phyloP scores from a whole-genome alignment of 2,888 invertebrate species.

The Eulithis testata region DNA sequence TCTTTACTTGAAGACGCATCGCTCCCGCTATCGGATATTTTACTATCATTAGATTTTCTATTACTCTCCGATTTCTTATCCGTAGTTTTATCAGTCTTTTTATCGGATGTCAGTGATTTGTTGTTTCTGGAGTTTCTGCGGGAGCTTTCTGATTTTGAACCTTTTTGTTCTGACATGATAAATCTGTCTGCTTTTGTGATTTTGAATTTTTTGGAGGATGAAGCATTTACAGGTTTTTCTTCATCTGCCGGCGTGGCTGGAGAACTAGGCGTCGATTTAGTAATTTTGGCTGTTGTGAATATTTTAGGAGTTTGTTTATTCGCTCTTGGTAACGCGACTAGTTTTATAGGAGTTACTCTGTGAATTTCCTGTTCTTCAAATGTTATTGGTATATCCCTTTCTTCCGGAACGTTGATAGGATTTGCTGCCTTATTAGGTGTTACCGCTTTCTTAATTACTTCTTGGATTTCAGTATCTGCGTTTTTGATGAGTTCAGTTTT shows the following conservation, averaged over 20 bases:
- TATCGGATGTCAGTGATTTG: constrained; percentile 51
- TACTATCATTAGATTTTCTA: constrained; percentile 28
- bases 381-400: constrained; percentile 12
- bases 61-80: constrained; percentile 7
- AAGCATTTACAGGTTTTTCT: constrained; percentile 11
- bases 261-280: constrained; percentile 39
- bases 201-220: constrained; percentile 36
- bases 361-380: constrained; percentile 41
- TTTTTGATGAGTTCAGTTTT: constrained; percentile 9
- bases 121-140: constrained; percentile 39
- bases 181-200: constrained; percentile 42
- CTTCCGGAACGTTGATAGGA: constrained; percentile 2
- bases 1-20: constrained; percentile 43
- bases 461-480: constrained; percentile 12
- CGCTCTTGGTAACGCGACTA: constrained; percentile 53
- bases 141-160: constrained; percentile 31
- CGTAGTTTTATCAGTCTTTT: constrained; percentile 34
- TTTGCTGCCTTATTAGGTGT: constrained; percentile 4
- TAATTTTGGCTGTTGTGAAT: constrained; percentile 39
- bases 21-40: constrained; percentile 32
- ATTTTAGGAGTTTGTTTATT: constrained; percentile 43
- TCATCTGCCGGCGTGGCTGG: constrained; percentile 18
- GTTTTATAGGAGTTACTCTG: constrained; percentile 55
- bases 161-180: constrained; percentile 44
- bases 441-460: constrained; percentile 10